phyloP scores from a whole-genome alignment of 2,888 invertebrate species.

The Neoitamus cyanurus region DNA sequence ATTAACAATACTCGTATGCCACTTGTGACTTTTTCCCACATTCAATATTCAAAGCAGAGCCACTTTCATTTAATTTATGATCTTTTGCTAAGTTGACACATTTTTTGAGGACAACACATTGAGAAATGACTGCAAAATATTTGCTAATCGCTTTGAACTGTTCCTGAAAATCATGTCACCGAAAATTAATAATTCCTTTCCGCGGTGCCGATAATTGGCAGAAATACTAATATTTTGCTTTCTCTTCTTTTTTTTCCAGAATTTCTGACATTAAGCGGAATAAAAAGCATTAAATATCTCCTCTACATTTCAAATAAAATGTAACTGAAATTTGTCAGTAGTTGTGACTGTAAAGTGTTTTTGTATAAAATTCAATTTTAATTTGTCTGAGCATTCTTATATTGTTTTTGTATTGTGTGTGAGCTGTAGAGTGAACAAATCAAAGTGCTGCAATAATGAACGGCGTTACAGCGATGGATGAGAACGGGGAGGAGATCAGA shows the following conservation, averaged over 20 bases:
- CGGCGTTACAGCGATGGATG: constrained; percentile 71
- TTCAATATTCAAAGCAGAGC: background rate
- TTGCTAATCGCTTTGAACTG: background rate
- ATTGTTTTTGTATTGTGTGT: background rate
- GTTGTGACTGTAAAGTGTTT: constrained; percentile 33
- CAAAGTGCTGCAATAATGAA: constrained; percentile 49
- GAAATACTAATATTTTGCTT: background rate
- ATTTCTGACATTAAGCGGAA: background rate
- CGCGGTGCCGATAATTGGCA: background rate
- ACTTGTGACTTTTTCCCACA: background rate
- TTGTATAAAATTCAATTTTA: background rate
- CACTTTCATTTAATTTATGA: background rate
- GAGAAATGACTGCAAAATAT: background rate
- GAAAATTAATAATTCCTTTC: background rate
- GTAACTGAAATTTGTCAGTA: background rate
- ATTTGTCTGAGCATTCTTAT: background rate
- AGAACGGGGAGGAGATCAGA: constrained; percentile 79
- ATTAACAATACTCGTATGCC: background rate
- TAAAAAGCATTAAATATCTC: background rate
- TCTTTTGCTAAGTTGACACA: background rate
- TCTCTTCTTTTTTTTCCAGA: background rate
- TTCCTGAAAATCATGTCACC: background rate
- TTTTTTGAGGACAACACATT: background rate
- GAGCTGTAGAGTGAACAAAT: constrained; percentile 6
- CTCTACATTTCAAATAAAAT: background rate